These are phyloP conservation scores for Betta splendens DNA, from an alignment of 2,797 vertebrate species.

Conservation along the genomic window DNA sequence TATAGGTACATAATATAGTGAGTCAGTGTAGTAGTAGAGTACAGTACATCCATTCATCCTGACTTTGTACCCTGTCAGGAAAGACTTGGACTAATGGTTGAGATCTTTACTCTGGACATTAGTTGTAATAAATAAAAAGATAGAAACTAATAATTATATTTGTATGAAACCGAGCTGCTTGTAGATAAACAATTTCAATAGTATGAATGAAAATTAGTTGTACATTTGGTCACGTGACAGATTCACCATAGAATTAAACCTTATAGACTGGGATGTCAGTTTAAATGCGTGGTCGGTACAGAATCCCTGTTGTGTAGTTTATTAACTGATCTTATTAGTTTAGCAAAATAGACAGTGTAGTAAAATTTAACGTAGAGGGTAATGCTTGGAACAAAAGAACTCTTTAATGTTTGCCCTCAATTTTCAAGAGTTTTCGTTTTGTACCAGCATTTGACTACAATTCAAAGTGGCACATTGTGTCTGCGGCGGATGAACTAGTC, in stretches of 20 bases:
- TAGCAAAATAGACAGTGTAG: fast-evolving
- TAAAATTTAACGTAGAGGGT: not conserved
- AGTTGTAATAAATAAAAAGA: no score
- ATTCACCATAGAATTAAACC: constrained; percentile 38
- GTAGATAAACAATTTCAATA: not conserved
- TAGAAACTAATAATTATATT: fast-evolving
- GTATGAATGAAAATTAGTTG: not conserved
- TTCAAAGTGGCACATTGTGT: not conserved
- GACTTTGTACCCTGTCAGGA: no score
- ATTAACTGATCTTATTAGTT: not conserved
- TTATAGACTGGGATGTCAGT: constrained; percentile 29
- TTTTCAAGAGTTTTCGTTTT: not conserved
- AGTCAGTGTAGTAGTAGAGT: no score
- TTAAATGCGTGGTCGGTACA: not conserved
- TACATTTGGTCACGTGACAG: constrained; percentile 58
- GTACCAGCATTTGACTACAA: not conserved
- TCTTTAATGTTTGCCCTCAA: not conserved
- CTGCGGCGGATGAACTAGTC: fast-evolving
- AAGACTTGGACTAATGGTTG: no score
- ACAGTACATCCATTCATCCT: no score
- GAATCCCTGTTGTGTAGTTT: not conserved
- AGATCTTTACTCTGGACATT: no score
- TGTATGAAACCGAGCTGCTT: not conserved
- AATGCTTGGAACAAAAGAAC: fast-evolving
- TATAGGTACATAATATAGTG: no score